Base-by-base conservation (phyloP, 2,113 vertebrate genomes). In the Guaruba guarouba region DNA sequence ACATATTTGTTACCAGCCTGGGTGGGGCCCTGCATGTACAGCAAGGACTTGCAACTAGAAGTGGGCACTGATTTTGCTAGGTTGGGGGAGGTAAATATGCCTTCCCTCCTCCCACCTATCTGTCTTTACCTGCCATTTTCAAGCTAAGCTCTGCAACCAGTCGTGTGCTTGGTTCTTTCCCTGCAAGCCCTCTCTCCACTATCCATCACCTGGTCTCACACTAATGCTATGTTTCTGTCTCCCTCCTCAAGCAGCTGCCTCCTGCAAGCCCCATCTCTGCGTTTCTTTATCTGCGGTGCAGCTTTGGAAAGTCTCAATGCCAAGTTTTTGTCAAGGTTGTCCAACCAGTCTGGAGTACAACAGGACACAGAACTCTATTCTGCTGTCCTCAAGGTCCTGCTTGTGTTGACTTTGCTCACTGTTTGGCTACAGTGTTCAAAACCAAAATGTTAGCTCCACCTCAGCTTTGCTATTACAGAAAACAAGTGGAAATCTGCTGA, bases 401-500 rank as follows among this genome's bases (percentile, higher is more conserved):
- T 85, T 86, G 92, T 95, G 79, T 89, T 91, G 88, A 73, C 74
- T 81, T 86, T 67, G 66, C 48, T 88, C 63, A 22, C 33, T 71
- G 29, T 88, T 96, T 88, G 76, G 88, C 73, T 94, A 64, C 80
- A 74, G 5, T 31, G 67, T 64, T 74, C 64, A 67, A 93, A 76
- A 89, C 17, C 1, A 12, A 86, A 89, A 88, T 70, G 41, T 55
- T 84, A 83, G 69, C 77, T 87, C 28, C 49, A 69, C 57, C 52
- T 88, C 66, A 71, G 81, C 82, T 76, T 74, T 0, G 1, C 55
- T 86, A 4, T 78, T 64, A 87, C 83, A 91, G 28, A 73, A 76
- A 78, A 44, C 20, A 44, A 80, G 70, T 29, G 54, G 57, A 95
- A 96, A 96, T 95, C 77, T 90, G 94, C 86, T 93, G 93, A 95